phyloP scores from a whole-genome alignment of 2,113 vertebrate genomes.

The Hyla sarda region DNA sequence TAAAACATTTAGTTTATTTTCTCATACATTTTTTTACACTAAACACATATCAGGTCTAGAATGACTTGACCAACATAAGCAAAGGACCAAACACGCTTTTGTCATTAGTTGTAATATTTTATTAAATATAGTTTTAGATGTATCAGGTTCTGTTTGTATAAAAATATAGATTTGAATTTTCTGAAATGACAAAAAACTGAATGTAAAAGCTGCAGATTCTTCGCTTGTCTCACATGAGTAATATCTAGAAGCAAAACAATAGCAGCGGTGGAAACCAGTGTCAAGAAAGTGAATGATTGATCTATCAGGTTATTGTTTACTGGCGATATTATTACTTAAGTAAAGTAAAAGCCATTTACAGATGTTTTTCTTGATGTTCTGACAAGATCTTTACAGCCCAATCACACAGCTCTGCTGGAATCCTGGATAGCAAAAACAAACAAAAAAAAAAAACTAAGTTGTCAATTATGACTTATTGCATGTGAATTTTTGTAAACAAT shows the following conservation, averaged over 20 bases:
- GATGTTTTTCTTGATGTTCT: slow-evolving; percentile 2
- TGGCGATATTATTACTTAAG: too few relatives aligned
- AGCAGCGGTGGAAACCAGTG: background rate
- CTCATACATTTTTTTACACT: too few relatives aligned
- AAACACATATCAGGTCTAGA: too few relatives aligned
- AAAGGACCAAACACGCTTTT: too few relatives aligned
- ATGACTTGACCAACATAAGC: too few relatives aligned
- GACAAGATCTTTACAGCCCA: slow-evolving; percentile 44
- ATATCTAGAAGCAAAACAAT: background rate
- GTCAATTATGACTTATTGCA: background rate
- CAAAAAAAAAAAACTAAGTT: background rate
- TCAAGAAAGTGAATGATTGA: background rate
- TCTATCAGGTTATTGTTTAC: background rate
- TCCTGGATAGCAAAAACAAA: background rate
- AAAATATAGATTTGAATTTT: background rate
- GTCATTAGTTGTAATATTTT: background rate
- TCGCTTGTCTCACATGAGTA: background rate
- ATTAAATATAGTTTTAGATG: background rate
- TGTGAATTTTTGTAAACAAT: too few relatives aligned
- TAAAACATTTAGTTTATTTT: too few relatives aligned
- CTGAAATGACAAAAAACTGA: background rate
- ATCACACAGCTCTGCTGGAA: slow-evolving; percentile 30
- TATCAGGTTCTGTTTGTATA: background rate
- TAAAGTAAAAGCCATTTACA: background rate
- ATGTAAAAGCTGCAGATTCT: background rate